Conservation (phyloP, 1,140 invertebrate species). For the Adoxophyes honmai region DNA sequence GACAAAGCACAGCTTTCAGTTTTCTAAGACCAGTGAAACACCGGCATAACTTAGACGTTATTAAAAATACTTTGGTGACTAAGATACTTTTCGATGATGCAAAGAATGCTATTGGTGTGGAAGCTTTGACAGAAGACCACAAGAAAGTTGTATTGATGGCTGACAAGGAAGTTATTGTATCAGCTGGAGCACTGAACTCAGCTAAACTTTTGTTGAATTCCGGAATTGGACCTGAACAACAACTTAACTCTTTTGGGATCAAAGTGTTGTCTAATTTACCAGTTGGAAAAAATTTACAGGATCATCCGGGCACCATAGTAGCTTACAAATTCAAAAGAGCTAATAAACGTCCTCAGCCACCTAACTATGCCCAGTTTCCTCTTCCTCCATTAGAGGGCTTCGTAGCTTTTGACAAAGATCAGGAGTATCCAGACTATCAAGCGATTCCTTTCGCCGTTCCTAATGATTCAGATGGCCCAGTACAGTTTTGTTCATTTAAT, state of each 20-base stretch:
- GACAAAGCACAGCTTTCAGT: constrained; percentile 78
- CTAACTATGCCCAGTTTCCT: constrained; percentile 84
- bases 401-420: constrained; percentile 78
- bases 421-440: constrained; percentile 29
- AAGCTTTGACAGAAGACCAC: constrained; percentile 60
- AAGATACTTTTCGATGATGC: constrained; percentile 81
- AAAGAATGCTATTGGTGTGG: constrained; percentile 63
- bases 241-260: constrained; percentile 78
- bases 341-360: constrained; percentile 54
- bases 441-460: constrained; percentile 15
- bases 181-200: constrained; percentile 79
- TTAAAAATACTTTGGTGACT: constrained; percentile 26
- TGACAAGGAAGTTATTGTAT: constrained; percentile 80
- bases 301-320: constrained; percentile 83
- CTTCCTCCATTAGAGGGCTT: constrained; percentile 85
- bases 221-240: constrained; percentile 81
- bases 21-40: constrained; percentile 74
- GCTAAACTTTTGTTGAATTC: constrained; percentile 82
- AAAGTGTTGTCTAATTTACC: constrained; percentile 79
- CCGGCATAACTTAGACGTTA: constrained; percentile 70
- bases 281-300: constrained; percentile 85
- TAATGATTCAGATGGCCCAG: not conserved
- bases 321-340: constrained; percentile 73
- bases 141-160: constrained; percentile 72
- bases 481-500: constrained; percentile 17